Conservation (phyloP, 2,113 vertebrate species). For the Lepisosteus osseus region DNA sequence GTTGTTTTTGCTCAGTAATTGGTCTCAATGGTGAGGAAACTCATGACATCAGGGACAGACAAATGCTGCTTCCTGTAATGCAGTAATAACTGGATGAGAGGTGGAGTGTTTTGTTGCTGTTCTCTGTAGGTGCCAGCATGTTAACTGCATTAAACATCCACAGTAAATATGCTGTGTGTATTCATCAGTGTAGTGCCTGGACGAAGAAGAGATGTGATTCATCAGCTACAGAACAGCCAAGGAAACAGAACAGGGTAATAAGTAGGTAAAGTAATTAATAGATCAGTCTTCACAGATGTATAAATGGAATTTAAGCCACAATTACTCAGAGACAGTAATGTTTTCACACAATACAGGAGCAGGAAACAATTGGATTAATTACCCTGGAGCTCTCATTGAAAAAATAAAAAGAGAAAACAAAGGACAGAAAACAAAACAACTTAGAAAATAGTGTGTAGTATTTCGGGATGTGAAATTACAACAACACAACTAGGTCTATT, state of each 20-base stretch:
- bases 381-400: constrained; percentile 1
- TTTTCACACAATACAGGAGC: constrained; percentile 19
- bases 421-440: neutral
- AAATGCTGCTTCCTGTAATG: neutral
- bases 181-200: neutral
- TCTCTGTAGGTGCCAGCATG: neutral
- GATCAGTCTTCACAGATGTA: constrained; percentile 31
- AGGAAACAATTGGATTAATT: constrained; percentile 10
- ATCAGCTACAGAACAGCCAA: constrained; percentile 39
- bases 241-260: constrained; percentile 17
- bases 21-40: no score
- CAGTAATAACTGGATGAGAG: neutral
- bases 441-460: neutral
- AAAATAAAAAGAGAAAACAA: neutral
- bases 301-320: constrained; percentile 44
- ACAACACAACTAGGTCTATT: no score
- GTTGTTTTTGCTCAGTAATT: no score
- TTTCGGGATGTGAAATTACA: neutral
- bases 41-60: neutral
- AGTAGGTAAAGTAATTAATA: constrained; percentile 29
- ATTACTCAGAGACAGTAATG: constrained; percentile 22
- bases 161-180: neutral
- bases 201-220: constrained; percentile 51
- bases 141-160: neutral
- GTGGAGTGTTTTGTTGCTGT: neutral